These are phyloP conservation scores for Hirudinaria manillensis DNA, from an alignment of 2,888 invertebrate genomes.

Conservation along the genomic window DNA sequence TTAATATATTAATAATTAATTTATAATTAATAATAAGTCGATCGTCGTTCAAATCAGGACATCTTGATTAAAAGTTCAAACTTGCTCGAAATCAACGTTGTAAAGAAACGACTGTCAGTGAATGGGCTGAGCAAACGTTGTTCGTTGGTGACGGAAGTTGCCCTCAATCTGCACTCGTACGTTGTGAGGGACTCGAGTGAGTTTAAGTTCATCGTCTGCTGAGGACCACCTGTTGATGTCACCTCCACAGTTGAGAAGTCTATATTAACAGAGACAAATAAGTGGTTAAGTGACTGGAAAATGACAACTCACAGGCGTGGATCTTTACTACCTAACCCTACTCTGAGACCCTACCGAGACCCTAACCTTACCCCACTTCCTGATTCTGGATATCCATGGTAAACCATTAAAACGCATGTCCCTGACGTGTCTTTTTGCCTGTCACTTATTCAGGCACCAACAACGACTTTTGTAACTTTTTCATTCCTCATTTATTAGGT, in stretches of 20 bases:
- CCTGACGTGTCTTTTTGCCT: too few relatives aligned
- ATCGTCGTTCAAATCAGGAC: background rate
- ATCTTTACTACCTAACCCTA: too few relatives aligned
- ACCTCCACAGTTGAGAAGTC: background rate
- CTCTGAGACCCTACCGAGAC: too few relatives aligned
- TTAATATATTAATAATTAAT: background rate
- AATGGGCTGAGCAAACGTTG: conserved; percentile 9
- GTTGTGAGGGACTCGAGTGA: background rate
- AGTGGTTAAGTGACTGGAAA: background rate
- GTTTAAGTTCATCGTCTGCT: conserved; percentile 1
- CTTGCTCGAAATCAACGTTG: conserved; percentile 17
- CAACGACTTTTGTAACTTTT: too few relatives aligned
- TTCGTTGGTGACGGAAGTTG: background rate
- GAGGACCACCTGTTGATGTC: background rate
- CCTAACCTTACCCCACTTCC: too few relatives aligned
- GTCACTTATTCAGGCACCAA: too few relatives aligned
- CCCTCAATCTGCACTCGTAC: conserved; percentile 4
- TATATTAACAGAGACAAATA: background rate
- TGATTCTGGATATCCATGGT: too few relatives aligned
- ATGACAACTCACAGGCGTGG: too few relatives aligned
- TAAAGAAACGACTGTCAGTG: background rate
- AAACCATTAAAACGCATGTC: too few relatives aligned
- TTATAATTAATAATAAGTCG: background rate
- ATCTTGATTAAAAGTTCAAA: background rate
- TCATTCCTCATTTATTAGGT: too few relatives aligned